phyloP scores from a whole-genome alignment of 2,113 vertebrate genomes.

The Gopherus flavomarginatus region DNA sequence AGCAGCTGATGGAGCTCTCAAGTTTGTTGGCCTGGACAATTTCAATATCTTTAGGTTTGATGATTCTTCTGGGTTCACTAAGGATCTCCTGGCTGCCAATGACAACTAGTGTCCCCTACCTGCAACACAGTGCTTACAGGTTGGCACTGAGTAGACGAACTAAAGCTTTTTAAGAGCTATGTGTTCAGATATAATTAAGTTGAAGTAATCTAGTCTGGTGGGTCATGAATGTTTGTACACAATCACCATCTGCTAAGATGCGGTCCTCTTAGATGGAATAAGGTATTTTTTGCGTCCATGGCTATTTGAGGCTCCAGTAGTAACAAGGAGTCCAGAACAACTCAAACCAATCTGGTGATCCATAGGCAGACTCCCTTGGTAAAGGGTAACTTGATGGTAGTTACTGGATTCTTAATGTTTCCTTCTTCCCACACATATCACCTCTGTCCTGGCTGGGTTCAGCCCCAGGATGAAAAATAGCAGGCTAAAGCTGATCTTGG shows the following conservation, averaged over 20 bases:
- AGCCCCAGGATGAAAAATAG: neutral
- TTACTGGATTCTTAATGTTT: neutral
- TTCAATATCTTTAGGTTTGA: neutral
- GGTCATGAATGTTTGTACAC: neutral
- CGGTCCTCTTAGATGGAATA: neutral
- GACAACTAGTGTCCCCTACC: neutral
- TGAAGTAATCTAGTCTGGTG: neutral
- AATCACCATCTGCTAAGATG: neutral
- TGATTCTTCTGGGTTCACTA: neutral
- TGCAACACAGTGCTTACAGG: neutral
- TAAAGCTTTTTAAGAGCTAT: neutral
- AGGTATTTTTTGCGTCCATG: no score
- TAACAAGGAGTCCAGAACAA: neutral
- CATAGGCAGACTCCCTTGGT: neutral
- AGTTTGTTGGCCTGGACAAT: neutral
- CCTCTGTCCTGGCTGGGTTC: neutral
- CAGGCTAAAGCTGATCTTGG: neutral
- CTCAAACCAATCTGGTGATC: neutral
- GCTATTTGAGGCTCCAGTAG: neutral
- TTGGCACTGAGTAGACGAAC: neutral
- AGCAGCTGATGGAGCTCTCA: neutral
- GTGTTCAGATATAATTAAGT: neutral
- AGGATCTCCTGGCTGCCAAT: neutral
- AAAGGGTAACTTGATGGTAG: neutral
- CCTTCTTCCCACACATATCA: neutral